Percentiles rank a stretch among this genome's conserved stretches.
These are phyloP conservation scores for Trichosurus vulpecula DNA, from an alignment of 2,797 vertebrate genomes.

Conservation along the genomic window DNA sequence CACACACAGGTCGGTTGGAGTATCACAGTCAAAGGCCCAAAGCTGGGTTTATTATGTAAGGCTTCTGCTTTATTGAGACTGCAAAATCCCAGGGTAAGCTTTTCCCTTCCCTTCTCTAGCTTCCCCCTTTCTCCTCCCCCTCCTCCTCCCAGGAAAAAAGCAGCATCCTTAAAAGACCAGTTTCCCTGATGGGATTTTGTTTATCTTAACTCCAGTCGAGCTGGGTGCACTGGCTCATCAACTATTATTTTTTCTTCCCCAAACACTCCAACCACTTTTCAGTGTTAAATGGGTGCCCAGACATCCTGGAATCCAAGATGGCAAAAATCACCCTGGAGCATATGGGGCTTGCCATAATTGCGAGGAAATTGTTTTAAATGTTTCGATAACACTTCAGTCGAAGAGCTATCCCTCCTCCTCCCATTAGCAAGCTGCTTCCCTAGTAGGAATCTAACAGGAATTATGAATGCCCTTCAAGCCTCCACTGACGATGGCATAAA, in stretches of 20 bases:
- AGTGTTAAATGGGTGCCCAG: constrained; percentile 69
- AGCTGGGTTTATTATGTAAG: constrained; percentile 44
- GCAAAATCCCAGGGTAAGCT: constrained; percentile 39
- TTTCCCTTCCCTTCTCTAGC: constrained; percentile 27
- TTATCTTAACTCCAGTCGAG: constrained; percentile 66
- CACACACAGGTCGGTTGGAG: constrained; percentile 60
- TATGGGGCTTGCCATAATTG: constrained; percentile 61
- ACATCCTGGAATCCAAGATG: constrained; percentile 73
- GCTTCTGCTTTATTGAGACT: constrained; percentile 13
- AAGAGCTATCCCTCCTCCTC: constrained; percentile 22
- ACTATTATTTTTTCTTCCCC: constrained; percentile 42
- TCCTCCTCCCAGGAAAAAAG: constrained; percentile 41
- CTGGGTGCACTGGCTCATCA: constrained; percentile 55
- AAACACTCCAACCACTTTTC: constrained; percentile 62
- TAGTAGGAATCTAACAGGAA: constrained; percentile 74
- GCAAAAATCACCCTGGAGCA: constrained; percentile 71
- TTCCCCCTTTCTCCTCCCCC: constrained; percentile 25
- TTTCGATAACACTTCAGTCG: constrained; percentile 70
- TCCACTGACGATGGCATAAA: constrained; percentile 58
- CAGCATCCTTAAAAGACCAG: constrained; percentile 58
- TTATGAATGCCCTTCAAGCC: constrained; percentile 71
- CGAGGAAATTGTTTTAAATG: constrained; percentile 58
- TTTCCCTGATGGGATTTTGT: constrained; percentile 66
- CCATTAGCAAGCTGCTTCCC: constrained; percentile 62
- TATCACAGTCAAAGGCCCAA: constrained; percentile 42